A percentile compares a stretch with the other conserved stretches of the same genome.
Conservation (phyloP, 2,888 invertebrate genomes). For the Parnassius smintheus region DNA sequence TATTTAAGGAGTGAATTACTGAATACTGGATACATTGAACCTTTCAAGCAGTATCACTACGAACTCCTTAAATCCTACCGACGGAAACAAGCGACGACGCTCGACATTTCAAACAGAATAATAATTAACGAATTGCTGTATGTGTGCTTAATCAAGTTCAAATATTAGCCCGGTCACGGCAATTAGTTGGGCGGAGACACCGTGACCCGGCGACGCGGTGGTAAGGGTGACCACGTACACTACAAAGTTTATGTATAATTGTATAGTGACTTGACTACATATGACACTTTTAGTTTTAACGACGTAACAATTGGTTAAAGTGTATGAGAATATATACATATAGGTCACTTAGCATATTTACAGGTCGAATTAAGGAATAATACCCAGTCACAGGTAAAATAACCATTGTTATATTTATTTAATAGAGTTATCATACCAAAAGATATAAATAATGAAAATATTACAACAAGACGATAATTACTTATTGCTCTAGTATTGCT, state of each 20-base stretch:
- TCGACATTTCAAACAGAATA: slow-evolving; percentile 36
- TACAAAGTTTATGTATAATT: neutral
- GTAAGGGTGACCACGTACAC: slow-evolving; percentile 28
- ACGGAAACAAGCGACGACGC: slow-evolving; percentile 28
- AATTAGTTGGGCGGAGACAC: slow-evolving; percentile 52
- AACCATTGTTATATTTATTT: too few relatives aligned
- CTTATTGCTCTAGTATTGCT: too few relatives aligned
- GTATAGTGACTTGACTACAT: neutral
- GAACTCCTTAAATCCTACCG: slow-evolving; percentile 28
- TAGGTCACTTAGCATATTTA: too few relatives aligned
- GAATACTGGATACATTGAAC: slow-evolving; percentile 10
- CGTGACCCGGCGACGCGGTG: slow-evolving; percentile 42
- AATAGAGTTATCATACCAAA: too few relatives aligned
- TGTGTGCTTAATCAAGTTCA: slow-evolving; percentile 60
- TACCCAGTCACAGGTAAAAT: too few relatives aligned
- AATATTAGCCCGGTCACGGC: slow-evolving; percentile 66
- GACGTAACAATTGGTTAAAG: too few relatives aligned
- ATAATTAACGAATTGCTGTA: slow-evolving; percentile 47
- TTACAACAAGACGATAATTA: too few relatives aligned
- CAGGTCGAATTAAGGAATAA: too few relatives aligned
- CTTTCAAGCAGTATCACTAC: slow-evolving; percentile 18
- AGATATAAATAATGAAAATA: too few relatives aligned
- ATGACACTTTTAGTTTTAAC: neutral
- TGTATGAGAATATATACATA: too few relatives aligned
- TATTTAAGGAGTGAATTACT: neutral